Percentiles rank a stretch among this genome's conserved stretches.
Evolutionary conservation across 2,888 invertebrate species (phyloP).

Genomic region (Calameuta filiformis): DNA sequence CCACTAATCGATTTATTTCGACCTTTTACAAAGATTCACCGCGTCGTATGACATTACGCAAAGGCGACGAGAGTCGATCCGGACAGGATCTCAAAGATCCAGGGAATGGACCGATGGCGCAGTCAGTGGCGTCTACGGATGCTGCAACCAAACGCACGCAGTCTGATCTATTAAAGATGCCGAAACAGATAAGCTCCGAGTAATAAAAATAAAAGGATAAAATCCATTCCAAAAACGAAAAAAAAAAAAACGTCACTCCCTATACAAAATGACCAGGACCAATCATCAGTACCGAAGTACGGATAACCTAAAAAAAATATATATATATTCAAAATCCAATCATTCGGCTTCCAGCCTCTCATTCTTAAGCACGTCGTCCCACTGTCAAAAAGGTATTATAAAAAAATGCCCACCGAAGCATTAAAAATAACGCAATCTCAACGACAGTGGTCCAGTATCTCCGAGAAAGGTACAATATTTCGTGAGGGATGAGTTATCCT

Average conservation of each 20-base stretch:
- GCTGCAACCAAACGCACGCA: background rate
- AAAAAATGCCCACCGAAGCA: background rate
- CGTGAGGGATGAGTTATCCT: slow-evolving; percentile 1
- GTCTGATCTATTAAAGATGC: background rate
- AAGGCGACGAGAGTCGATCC: background rate
- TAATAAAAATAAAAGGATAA: background rate
- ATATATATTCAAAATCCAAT: background rate
- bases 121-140: background rate
- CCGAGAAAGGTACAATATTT: background rate
- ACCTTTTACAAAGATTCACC: background rate
- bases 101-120: background rate
- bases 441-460: background rate
- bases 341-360: background rate
- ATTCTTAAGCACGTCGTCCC: background rate
- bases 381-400: background rate
- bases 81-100: slow-evolving; percentile 4
- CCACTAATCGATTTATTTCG: background rate
- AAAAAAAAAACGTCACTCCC: background rate
- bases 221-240: background rate
- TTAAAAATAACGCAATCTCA: background rate
- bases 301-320: background rate
- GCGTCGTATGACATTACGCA: background rate
- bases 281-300: background rate
- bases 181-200: background rate
- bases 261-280: background rate